Percentiles rank a stretch among this genome's conserved stretches.
Conservation (phyloP, 2,113 vertebrate species). For the Ophiodon elongatus region DNA sequence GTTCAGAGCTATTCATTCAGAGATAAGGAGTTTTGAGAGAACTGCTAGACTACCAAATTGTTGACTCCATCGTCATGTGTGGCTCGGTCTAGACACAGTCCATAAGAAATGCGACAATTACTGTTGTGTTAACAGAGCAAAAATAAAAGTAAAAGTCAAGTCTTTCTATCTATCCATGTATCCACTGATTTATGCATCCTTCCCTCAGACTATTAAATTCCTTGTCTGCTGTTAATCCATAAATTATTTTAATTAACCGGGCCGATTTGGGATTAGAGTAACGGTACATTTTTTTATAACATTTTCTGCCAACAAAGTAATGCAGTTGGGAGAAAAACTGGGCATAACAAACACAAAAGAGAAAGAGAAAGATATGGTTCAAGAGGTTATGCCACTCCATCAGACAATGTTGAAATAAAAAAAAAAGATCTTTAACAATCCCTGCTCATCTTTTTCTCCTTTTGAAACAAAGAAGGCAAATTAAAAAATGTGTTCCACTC, state of each 20-base stretch:
- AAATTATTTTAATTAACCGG: neutral
- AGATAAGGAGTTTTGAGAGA: slow-evolving; percentile 39
- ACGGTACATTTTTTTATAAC: neutral
- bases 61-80: slow-evolving; percentile 30
- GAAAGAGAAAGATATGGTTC: neutral
- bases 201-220: neutral
- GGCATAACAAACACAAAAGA: neutral
- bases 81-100: slow-evolving; percentile 13
- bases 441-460: too few species aligned
- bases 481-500: too few species aligned
- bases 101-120: neutral
- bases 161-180: neutral
- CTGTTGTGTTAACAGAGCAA: neutral
- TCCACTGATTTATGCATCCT: neutral
- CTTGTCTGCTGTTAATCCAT: neutral
- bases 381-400: neutral
- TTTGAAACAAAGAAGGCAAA: neutral
- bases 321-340: neutral
- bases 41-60: slow-evolving; percentile 32
- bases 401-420: neutral
- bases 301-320: neutral
- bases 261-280: neutral
- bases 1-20: slow-evolving; percentile 44
- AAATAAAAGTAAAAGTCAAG: too few species aligned
- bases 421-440: neutral